These are phyloP conservation scores for Penaeus monodon DNA, from an alignment of 2,888 invertebrate species.

Conservation along the genomic window DNA sequence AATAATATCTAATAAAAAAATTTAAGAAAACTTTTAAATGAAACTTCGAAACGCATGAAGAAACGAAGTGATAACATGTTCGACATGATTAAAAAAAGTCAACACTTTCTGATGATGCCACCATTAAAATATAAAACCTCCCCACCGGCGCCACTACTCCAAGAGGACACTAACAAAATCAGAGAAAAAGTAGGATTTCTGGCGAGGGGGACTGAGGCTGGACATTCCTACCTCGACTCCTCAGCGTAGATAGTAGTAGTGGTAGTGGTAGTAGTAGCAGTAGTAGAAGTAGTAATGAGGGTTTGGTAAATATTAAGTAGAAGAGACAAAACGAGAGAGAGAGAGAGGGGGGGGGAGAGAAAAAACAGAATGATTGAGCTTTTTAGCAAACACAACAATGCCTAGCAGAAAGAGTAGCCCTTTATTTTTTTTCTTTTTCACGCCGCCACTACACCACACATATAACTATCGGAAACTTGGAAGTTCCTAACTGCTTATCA, in stretches of 20 bases:
- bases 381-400: constrained; percentile 45
- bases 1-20: no score
- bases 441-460: constrained; percentile 45
- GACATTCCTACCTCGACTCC: constrained; percentile 42
- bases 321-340: constrained; percentile 8
- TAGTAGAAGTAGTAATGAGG: not conserved
- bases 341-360: not conserved
- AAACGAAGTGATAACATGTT: not conserved
- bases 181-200: not conserved
- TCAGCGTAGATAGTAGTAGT: constrained; percentile 20
- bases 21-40: not conserved
- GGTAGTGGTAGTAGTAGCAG: no score
- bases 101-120: not conserved
- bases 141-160: constrained; percentile 46
- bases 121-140: not conserved
- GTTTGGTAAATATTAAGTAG: constrained; percentile 24
- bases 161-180: not conserved
- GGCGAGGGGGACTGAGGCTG: constrained; percentile 23
- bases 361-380: constrained; percentile 27
- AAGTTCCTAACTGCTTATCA: constrained; percentile 35
- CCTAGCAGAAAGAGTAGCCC: constrained; percentile 39
- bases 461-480: constrained; percentile 22
- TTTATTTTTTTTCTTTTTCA: constrained; percentile 28
- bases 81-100: not conserved
- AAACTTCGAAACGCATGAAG: not conserved